Conservation (phyloP, 2,888 invertebrate species). For the Tribolium freemani region DNA sequence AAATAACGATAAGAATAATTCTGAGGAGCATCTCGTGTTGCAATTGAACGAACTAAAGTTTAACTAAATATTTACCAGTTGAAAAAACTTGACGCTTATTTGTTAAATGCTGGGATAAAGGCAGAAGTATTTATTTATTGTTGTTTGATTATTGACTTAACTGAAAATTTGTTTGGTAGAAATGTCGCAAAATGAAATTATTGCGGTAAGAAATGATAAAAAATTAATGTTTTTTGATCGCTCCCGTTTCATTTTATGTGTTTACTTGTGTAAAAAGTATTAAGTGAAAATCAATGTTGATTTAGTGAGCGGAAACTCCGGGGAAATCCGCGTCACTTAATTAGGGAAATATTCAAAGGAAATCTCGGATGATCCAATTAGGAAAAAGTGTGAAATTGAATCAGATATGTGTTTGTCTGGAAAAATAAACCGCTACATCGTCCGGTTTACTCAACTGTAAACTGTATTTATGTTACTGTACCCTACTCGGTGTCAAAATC, state of each 20-base stretch:
- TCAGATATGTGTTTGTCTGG: background rate
- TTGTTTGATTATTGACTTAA: background rate
- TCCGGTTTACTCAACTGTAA: conserved; percentile 36
- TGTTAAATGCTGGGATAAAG: background rate
- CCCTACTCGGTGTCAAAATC: conserved; percentile 11
- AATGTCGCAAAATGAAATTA: background rate
- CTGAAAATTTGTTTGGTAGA: background rate
- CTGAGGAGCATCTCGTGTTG: conserved; percentile 13
- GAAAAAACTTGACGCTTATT: conserved; percentile 14
- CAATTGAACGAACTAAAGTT: background rate
- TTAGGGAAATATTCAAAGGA: conserved; percentile 33
- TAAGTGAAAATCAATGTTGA: conserved; percentile 44
- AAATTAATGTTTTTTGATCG: background rate
- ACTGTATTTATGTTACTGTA: conserved; percentile 35
- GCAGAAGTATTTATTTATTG: background rate
- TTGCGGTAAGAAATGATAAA: background rate
- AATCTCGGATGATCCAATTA: conserved; percentile 22
- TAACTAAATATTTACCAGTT: background rate
- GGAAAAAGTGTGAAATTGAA: background rate
- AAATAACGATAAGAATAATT: conserved; percentile 1
- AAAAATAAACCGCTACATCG: conserved; percentile 35
- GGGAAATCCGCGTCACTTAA: conserved; percentile 41
- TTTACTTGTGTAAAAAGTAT: conserved; percentile 1
- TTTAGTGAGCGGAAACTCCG: conserved; percentile 35
- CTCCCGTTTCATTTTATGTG: background rate